Percentiles rank a stretch among this genome's conserved stretches.
Evolutionary conservation across 2,888 invertebrate genomes (phyloP).

Genomic region (Lamproptera curius): DNA sequence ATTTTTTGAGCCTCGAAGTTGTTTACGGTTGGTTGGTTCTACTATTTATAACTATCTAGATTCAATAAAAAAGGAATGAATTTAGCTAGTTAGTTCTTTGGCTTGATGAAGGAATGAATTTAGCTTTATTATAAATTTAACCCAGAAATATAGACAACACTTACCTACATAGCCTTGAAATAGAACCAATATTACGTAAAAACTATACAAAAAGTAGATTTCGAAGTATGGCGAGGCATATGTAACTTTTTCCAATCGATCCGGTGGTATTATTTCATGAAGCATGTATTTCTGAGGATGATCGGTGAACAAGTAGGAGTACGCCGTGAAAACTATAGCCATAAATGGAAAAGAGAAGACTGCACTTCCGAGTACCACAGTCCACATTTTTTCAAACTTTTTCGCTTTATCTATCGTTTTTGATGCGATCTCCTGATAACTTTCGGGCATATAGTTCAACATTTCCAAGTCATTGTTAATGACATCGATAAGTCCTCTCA

Average conservation of each 20-base stretch:
- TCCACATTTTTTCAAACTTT: conserved; percentile 26
- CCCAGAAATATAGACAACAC: no score
- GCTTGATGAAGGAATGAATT: no score
- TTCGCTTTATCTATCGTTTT: conserved; percentile 23
- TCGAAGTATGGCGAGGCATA: conserved; percentile 29
- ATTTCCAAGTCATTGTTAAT: no score
- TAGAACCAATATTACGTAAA: no score
- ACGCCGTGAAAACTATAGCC: conserved; percentile 23
- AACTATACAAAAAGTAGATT: conserved; percentile 23
- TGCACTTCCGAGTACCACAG: conserved; percentile 13
- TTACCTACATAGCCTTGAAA: conserved; percentile 27
- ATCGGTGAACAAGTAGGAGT: conserved; percentile 25
- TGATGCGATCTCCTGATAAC: conserved; percentile 17
- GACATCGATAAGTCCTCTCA: conserved; percentile 26
- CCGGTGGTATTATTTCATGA: conserved; percentile 25
- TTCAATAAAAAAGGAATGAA: no score
- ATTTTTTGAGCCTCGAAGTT: no score
- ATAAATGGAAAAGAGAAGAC: conserved; percentile 22
- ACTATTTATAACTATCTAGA: no score
- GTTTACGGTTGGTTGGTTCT: no score
- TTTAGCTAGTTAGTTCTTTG: no score
- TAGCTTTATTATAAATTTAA: no score
- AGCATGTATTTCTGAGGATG: conserved; percentile 28
- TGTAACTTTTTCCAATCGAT: conserved; percentile 23
- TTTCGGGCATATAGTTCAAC: conserved; percentile 25